Evolutionary conservation across 2,888 invertebrate species (phyloP).

Genomic region (Altica lythri): DNA sequence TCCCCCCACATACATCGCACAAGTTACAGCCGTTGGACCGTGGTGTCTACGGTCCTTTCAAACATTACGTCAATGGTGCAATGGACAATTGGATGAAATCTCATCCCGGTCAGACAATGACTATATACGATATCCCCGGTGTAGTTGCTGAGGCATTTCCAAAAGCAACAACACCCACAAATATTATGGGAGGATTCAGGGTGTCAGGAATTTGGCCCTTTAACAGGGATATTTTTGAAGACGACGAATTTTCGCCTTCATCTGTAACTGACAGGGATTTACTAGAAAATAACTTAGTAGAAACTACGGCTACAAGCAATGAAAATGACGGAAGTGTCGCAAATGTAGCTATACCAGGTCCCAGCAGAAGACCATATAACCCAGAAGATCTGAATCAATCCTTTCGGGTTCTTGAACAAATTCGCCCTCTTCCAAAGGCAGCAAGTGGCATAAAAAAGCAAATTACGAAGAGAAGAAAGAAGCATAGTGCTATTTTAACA

Average conservation of each 20-base stretch:
- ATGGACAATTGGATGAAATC: conserved; percentile 25
- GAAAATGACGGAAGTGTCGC: too few species aligned
- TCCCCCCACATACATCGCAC: conserved; percentile 3
- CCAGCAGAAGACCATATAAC: neutral
- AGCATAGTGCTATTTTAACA: neutral
- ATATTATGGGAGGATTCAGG: conserved; percentile 4
- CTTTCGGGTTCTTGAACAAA: neutral
- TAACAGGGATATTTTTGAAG: conserved; percentile 3
- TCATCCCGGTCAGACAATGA: conserved; percentile 20
- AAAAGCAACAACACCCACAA: conserved; percentile 6
- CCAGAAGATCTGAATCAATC: neutral
- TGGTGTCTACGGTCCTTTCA: conserved; percentile 21
- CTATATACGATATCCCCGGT: conserved; percentile 10
- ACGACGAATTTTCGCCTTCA: neutral
- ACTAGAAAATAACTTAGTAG: too few species aligned
- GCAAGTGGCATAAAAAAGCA: neutral
- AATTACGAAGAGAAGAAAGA: neutral
- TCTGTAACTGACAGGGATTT: neutral
- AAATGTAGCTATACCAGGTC: neutral
- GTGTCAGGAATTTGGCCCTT: conserved; percentile 8
- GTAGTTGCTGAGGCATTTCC: conserved; percentile 7
- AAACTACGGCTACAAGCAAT: neutral
- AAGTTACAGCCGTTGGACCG: conserved; percentile 14
- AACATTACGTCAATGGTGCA: conserved; percentile 9
- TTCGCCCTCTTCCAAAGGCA: too few species aligned